Evolutionary conservation across 2,113 vertebrate genomes (phyloP), one percentile per base, ranked within the genome.

Genomic region (Microcebus griseorufus): DNA sequence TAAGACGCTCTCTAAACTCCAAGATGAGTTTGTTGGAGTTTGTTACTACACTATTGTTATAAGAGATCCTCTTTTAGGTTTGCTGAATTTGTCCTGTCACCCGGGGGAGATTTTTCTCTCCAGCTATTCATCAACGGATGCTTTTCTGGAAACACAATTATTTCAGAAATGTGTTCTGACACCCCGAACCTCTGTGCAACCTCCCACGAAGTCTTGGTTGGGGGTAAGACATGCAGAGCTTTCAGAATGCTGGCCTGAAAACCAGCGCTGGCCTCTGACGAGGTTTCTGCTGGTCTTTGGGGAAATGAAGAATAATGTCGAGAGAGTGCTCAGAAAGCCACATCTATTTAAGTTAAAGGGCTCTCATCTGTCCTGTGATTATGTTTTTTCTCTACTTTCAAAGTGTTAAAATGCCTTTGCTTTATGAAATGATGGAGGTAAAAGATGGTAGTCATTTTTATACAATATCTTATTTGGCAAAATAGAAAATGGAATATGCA

Each of bases 21-120:
- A 84, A 70, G 87, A 29, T 45, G 92, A 95, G 89, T 85, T n/a
- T n/a, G n/a, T n/a, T n/a, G n/a, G n/a, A n/a, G n/a, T n/a, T 81
- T 65, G 84, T 62, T 70, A 48, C 82, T 84, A 78, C 5, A 1
- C 42, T 81, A 70, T 18, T 64, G 23, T 82, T 70, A 22, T 14
- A 53, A 94, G 84, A 85, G 86, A 95, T 86, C 42, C 39, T 90
- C 81, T 75, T 83, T 90, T 12, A 62, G 60, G n/a, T 88, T 93
- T 91, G 93, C 51, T 69, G 78, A 91, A 34, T 83, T 25, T 92
- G 70, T 64, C 75, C 87, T 96, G n/a, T 34, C 90, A 87, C 64
- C 75, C 64, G 39, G 73, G 53, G 72, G 60, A 67, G 79, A 60
- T 80, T 32, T 85, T 70, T 72, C 32, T 20, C 83, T 79, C 42